Base-by-base conservation (phyloP, 2,888 invertebrate species). In the Sphecodes monilicornis region DNA sequence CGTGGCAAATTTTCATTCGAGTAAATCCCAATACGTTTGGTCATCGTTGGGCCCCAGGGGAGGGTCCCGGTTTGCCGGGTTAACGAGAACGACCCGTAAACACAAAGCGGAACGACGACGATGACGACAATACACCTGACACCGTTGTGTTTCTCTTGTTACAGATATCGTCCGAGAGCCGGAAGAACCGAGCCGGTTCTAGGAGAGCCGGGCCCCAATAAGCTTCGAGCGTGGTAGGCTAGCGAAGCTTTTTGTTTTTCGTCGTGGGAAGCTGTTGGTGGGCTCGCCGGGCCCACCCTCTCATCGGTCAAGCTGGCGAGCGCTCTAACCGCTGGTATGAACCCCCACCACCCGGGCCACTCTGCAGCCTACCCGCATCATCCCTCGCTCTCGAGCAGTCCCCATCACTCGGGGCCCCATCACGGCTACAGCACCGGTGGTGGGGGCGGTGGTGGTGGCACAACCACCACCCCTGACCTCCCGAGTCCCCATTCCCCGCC, bases 231-330 rank as follows among this genome's bases (percentile, higher is more conserved):
- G 77, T 68, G 83, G 76, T 79, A 79, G 86, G 84, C 73, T 46
- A 29, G n/a, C 68, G 57, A 80, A 87, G 83, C 84, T 87, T 86
- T 90, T 90, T 82, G 18, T 87, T 89, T 90, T 86, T 91, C 90
- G 82, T 92, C 89, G 91, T 91, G 91, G 91, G 85, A 92, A 91
- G 88, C 90, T 85, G 93, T 91, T 91, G 94, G 94, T 94, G 94
- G 94, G 94, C 94, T 93, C 91, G 85, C 88, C 73, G 87, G 91
- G 93, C 92, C 92, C 91, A 92, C 93, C 92, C 96, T 91, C 95
- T 95, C 95, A 96, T 96, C 96, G 92, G 96, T 96, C 97, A 97
- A 97, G 96, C 97, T 97, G 97, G 97, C 97, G 96, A 97, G 97
- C 96, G 97, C 97, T 96, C 95, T 96, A 95, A 96, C 97, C 95